These are phyloP conservation scores for Dastarcus helophoroides DNA, from an alignment of 2,888 invertebrate genomes.

Conservation along the genomic window DNA sequence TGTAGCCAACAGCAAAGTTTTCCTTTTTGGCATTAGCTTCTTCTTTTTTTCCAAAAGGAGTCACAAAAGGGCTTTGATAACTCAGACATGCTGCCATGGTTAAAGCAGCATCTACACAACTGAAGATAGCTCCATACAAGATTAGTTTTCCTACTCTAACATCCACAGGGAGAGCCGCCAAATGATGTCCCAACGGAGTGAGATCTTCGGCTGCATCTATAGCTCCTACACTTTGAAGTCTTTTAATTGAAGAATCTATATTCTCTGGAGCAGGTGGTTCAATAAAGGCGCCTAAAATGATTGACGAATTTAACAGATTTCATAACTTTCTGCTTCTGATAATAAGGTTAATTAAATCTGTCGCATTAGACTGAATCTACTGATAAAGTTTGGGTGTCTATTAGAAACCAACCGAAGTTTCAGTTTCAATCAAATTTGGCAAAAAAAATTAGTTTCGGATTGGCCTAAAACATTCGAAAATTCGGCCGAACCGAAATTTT, in stretches of 20 bases:
- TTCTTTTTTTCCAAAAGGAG: slow-evolving; percentile 60
- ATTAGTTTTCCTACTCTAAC: slow-evolving; percentile 87
- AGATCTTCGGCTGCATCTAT: slow-evolving; percentile 61
- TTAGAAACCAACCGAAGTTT: too few species aligned
- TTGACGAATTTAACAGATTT: too few species aligned
- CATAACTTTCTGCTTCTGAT: too few species aligned
- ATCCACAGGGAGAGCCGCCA: slow-evolving; percentile 83
- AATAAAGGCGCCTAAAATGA: slow-evolving; percentile 55
- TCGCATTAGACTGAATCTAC: too few species aligned
- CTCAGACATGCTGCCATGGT: slow-evolving; percentile 81
- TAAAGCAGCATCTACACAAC: slow-evolving; percentile 82
- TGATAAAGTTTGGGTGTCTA: too few species aligned
- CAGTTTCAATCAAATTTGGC: too few species aligned
- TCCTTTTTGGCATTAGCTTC: slow-evolving; percentile 62
- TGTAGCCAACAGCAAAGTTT: slow-evolving; percentile 65
- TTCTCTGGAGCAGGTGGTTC: slow-evolving; percentile 62
- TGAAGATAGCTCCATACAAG: slow-evolving; percentile 83
- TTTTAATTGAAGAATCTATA: slow-evolving; percentile 54
- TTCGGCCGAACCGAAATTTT: too few species aligned
- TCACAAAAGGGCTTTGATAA: slow-evolving; percentile 66
- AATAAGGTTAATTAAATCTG: too few species aligned
- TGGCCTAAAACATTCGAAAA: too few species aligned
- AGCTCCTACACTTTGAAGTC: slow-evolving; percentile 69
- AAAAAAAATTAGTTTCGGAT: too few species aligned
- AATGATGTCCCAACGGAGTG: slow-evolving; percentile 77